A percentile compares a stretch with the other conserved stretches of the same genome.
These are phyloP conservation scores for Lordiphosa mommai DNA, from an alignment of 1,140 invertebrate genomes.

Conservation along the genomic window DNA sequence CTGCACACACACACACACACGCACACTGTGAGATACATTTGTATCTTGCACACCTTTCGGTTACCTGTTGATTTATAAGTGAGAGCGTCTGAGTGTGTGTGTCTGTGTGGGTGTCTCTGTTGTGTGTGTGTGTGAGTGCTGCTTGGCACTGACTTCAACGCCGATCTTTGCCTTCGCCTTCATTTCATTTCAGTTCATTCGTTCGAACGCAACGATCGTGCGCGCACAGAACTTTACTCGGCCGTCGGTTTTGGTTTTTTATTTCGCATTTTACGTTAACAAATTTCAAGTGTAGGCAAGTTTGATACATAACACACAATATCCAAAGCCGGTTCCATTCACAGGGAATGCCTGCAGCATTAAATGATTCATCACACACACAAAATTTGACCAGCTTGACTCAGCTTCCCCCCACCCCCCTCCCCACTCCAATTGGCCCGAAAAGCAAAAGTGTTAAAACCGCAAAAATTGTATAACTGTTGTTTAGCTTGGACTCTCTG, in stretches of 20 bases:
- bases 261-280: slow-evolving; percentile 4
- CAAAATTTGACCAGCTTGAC: slow-evolving; percentile 29
- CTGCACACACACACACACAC: slow-evolving; percentile 12
- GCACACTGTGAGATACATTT: slow-evolving; percentile 1
- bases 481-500: no score
- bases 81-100: not conserved
- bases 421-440: slow-evolving; percentile 2
- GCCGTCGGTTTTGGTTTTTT: slow-evolving; percentile 8
- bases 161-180: slow-evolving; percentile 30
- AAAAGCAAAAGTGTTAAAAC: slow-evolving; percentile 54
- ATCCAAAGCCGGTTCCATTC: slow-evolving; percentile 30
- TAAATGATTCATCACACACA: slow-evolving; percentile 25
- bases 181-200: slow-evolving; percentile 16
- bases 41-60: slow-evolving; percentile 53
- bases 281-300: not conserved
- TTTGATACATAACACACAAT: not conserved
- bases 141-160: slow-evolving; percentile 31
- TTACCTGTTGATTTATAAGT: slow-evolving; percentile 56
- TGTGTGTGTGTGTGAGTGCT: slow-evolving; percentile 14
- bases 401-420: slow-evolving; percentile 24
- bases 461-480: slow-evolving; percentile 37
- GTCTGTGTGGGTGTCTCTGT: slow-evolving; percentile 1
- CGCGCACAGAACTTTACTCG: slow-evolving; percentile 6
- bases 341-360: slow-evolving; percentile 9
- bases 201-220: slow-evolving; percentile 7